Evolutionary conservation across 2,797 vertebrate genomes (phyloP).

Genomic region (Megalops cyprinoides): DNA sequence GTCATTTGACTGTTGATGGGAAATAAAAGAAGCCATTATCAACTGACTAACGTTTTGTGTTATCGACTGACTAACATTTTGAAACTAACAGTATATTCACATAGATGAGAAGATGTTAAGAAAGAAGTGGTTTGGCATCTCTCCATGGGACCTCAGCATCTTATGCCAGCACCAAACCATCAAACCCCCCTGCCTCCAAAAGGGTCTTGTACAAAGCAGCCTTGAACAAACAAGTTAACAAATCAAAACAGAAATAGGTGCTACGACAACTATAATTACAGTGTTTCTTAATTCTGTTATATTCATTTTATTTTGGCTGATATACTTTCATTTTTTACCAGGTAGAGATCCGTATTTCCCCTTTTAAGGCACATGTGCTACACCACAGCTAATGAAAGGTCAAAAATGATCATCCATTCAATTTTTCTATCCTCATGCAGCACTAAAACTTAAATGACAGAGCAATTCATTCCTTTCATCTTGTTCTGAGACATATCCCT

Average conservation of each 20-base stretch:
- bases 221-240: not conserved
- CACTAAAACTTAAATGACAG: constrained; percentile 42
- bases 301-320: not conserved
- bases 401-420: not conserved
- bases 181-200: not conserved
- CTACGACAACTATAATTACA: not conserved
- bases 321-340: not conserved
- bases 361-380: not conserved
- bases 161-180: not conserved
- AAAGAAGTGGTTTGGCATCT: no score
- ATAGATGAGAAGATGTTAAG: no score
- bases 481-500: constrained; percentile 57
- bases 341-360: not conserved
- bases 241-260: not conserved
- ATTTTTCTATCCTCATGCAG: constrained; percentile 35
- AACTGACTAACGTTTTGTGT: no score
- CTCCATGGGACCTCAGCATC: not conserved
- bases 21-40: constrained; percentile 64
- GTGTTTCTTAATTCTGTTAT: not conserved
- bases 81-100: not conserved
- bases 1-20: constrained; percentile 60
- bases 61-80: not conserved
- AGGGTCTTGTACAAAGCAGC: not conserved
- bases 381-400: not conserved
- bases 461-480: constrained; percentile 57